phyloP scores from a whole-genome alignment of 2,888 invertebrate species.

The Cylindroiulus punctatus region DNA sequence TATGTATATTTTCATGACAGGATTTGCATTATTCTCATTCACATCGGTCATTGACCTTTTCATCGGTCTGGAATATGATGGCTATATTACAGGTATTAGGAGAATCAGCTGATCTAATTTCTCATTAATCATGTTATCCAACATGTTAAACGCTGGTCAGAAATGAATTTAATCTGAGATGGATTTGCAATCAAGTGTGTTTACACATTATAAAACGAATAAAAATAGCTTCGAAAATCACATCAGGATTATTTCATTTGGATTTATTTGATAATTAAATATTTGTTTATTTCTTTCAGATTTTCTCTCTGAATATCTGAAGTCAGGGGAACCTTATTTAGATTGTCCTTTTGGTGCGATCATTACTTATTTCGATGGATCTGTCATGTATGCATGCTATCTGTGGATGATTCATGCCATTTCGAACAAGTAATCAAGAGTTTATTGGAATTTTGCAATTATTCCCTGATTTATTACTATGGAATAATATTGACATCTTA shows the following conservation, averaged over 20 bases:
- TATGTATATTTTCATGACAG: neutral
- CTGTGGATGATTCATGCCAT: conserved; percentile 53
- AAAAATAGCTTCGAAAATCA: too few species aligned
- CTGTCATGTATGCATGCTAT: conserved; percentile 26
- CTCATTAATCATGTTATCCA: too few species aligned
- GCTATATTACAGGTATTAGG: conserved; percentile 49
- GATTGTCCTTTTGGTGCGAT: conserved; percentile 25
- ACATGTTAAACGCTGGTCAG: too few species aligned
- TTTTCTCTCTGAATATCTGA: conserved; percentile 49
- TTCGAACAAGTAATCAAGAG: conserved; percentile 50
- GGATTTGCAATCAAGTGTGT: too few species aligned
- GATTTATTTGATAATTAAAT: too few species aligned
- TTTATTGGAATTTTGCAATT: neutral
- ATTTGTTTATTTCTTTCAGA: conserved; percentile 46
- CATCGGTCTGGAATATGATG: conserved; percentile 47
- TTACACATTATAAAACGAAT: too few species aligned
- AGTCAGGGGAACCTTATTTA: conserved; percentile 52
- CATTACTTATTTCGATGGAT: conserved; percentile 49
- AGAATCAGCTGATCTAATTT: too few species aligned
- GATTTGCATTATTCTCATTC: conserved; percentile 39
- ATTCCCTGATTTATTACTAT: too few species aligned
- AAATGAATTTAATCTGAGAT: too few species aligned
- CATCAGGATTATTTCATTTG: too few species aligned
- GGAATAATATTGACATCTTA: neutral
- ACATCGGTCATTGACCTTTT: conserved; percentile 36